These are phyloP conservation scores for Chouioia cunea DNA, from an alignment of 2,888 invertebrate species.

Conservation along the genomic window DNA sequence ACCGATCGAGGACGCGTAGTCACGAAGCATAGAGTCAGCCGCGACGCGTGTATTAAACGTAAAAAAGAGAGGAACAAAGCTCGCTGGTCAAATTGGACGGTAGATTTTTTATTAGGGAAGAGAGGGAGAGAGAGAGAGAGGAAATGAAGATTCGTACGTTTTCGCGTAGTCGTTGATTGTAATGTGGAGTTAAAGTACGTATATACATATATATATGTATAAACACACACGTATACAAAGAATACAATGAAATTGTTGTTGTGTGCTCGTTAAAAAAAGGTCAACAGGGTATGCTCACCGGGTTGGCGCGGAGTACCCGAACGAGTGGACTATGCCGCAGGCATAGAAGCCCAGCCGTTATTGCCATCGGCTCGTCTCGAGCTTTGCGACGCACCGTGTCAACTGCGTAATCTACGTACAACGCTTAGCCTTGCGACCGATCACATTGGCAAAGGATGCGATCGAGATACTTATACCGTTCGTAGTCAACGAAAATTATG, in stretches of 20 bases:
- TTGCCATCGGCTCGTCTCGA: conserved; percentile 82
- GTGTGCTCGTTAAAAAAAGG: conserved; percentile 60
- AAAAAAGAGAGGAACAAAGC: no score
- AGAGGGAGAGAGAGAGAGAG: neutral
- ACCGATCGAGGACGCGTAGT: no score
- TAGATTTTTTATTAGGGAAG: no score
- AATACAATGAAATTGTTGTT: no score
- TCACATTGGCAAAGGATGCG: conserved; percentile 96
- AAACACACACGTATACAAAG: no score
- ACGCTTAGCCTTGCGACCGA: conserved; percentile 81
- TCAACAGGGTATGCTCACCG: conserved; percentile 72
- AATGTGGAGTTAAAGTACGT: no score
- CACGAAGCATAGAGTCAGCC: no score
- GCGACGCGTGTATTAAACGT: neutral
- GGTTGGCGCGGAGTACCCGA: conserved; percentile 79
- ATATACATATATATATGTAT: no score
- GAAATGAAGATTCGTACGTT: no score
- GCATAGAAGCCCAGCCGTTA: conserved; percentile 81
- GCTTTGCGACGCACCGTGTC: conserved; percentile 75
- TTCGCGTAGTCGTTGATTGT: no score
- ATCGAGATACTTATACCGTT: conserved; percentile 91
- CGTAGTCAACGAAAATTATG: conserved; percentile 88
- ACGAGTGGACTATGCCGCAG: conserved; percentile 87
- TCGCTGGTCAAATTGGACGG: no score
- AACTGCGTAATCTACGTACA: conserved; percentile 72